Base-by-base conservation (phyloP, 2,797 vertebrate species). In the Enteromius unitaeniatus region DNA sequence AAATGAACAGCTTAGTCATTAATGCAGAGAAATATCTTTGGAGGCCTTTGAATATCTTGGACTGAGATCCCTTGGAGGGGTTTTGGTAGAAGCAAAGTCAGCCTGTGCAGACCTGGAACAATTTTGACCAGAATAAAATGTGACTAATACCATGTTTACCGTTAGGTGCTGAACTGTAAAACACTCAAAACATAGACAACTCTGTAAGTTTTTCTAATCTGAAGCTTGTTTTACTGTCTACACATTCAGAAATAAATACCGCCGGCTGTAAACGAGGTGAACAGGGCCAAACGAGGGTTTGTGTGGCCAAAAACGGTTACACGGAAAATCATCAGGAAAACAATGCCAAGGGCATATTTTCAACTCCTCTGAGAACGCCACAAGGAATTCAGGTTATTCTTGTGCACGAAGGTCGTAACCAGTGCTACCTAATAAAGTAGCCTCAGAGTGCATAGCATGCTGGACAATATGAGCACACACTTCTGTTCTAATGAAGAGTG, bases 401-500 rank as follows among this genome's bases (percentile, higher is more conserved):
- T 42, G 26, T 62, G 55, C 68, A 49, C 4, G 14, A 37, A 45
- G 51, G 34, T 45, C 19, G 1, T 31, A 81, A 72, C 21, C 69
- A 74, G 19, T 23, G 28, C 58, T 37, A 26, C 79, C 21, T 23
- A 49, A 72, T 60, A 74, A 64, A 79, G 64, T 17, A 74, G 28
- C 14, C 28, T 82, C 42, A 37, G 42, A 34, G 28, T 49, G 19
- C 26, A 23, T 17, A 6, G 28, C 55, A 81, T 45, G 34, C 69
- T 73, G 79, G 79, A 81, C 55, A 73, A 34, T 47, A 79, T 7
- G 1, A 65, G 28, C 21, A 55, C 53, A 84, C 64, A 67, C 73
- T 79, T 45, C 67, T 79, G 45, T 84, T 31, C 70, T 47, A 75
- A 58, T 65, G 60, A 75, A 75, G 62, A 28, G 13, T 58, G 49